A percentile compares a stretch with the other conserved stretches of the same genome.
Evolutionary conservation across 2,888 invertebrate genomes (phyloP).

Genomic region (Melanotus villosus): DNA sequence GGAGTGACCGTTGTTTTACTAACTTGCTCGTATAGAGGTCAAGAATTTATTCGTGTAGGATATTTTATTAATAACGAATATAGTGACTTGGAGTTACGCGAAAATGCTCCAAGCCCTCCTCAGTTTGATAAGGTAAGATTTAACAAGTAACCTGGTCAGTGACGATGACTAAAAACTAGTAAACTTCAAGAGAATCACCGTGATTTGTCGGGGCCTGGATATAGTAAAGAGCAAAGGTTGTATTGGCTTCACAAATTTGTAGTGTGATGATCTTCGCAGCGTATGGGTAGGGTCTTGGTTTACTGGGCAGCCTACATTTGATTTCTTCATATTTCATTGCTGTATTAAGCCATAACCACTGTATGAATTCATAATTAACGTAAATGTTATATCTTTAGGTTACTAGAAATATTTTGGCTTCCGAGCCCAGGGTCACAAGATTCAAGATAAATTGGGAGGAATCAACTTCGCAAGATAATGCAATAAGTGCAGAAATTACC

Average conservation of each 20-base stretch:
- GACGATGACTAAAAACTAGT: no score
- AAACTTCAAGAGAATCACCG: no score
- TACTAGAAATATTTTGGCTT: conserved; percentile 85
- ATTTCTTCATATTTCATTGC: no score
- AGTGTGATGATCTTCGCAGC: no score
- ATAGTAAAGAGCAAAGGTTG: no score
- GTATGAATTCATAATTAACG: conserved; percentile 54
- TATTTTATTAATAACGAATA: conserved; percentile 99
- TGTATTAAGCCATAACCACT: no score
- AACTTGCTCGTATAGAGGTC: conserved; percentile 91
- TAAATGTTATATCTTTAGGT: conserved; percentile 65
- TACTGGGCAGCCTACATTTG: no score
- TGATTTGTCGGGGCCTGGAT: no score
- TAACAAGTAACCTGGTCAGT: no score
- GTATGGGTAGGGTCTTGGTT: no score
- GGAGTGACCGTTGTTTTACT: conserved; percentile 97
- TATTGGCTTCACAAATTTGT: no score
- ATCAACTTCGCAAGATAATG: conserved; percentile 68
- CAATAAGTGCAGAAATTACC: conserved; percentile 54
- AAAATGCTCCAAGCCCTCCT: conserved; percentile 94
- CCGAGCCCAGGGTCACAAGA: conserved; percentile 94
- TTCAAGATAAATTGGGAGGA: conserved; percentile 99
- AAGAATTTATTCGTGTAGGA: conserved; percentile 97
- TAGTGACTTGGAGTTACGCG: conserved; percentile 90
- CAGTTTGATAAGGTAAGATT: conserved; percentile 88